Conservation (phyloP, 1,140 invertebrate species). For the Trichomalopsis sarcophagae region DNA sequence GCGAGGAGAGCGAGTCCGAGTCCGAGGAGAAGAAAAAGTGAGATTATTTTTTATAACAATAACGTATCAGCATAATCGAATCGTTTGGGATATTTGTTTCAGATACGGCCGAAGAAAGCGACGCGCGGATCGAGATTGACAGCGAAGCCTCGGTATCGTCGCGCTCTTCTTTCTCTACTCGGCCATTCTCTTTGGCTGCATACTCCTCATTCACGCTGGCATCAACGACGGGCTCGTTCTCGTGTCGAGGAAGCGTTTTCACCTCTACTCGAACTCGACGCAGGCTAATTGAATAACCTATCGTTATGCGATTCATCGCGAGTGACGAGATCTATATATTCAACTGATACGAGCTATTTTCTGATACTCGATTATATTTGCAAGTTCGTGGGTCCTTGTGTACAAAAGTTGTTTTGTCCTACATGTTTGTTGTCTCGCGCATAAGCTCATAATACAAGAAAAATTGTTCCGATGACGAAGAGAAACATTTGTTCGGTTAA, state of each 20-base stretch:
- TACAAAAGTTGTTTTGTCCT: too few relatives aligned
- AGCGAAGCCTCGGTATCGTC: slow-evolving; percentile 76
- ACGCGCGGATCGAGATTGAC: slow-evolving; percentile 74
- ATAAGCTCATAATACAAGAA: too few relatives aligned
- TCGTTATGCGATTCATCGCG: too few relatives aligned
- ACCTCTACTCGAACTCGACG: neutral
- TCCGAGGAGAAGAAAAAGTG: slow-evolving; percentile 62
- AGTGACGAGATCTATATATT: too few relatives aligned
- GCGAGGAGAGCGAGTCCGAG: slow-evolving; percentile 58
- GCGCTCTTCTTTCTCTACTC: slow-evolving; percentile 77
- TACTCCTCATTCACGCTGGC: slow-evolving; percentile 77
- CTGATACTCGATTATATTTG: too few relatives aligned
- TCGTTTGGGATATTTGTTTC: slow-evolving; percentile 39
- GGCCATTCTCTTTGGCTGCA: slow-evolving; percentile 75
- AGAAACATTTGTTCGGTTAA: neutral
- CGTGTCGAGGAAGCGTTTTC: neutral
- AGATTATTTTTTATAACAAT: slow-evolving; percentile 5
- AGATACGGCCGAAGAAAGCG: slow-evolving; percentile 64
- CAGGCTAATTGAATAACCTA: neutral
- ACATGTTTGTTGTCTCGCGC: too few relatives aligned
- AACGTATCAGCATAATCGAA: neutral
- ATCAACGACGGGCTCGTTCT: slow-evolving; percentile 71
- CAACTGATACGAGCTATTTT: too few relatives aligned
- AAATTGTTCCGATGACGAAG: too few relatives aligned
- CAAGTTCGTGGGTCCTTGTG: too few relatives aligned